Evolutionary conservation across 2,888 invertebrate genomes (phyloP).

Genomic region (Selenia dentaria): DNA sequence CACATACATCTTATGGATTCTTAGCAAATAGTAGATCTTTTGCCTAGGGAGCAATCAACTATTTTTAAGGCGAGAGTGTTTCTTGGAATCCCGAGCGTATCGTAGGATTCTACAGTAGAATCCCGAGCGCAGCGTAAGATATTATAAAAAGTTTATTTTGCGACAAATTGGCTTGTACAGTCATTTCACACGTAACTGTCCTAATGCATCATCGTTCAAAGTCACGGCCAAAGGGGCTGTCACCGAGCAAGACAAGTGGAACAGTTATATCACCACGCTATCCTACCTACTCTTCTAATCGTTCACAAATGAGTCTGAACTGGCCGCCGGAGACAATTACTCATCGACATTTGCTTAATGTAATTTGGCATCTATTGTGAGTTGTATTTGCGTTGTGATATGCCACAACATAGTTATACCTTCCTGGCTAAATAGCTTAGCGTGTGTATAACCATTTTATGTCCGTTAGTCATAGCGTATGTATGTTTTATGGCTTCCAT

Average conservation of each 20-base stretch:
- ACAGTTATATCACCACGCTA: constrained; percentile 17
- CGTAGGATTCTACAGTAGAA: no score
- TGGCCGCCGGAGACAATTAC: constrained; percentile 44
- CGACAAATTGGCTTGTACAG: background rate
- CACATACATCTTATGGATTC: no score
- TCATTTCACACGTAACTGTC: constrained; percentile 6
- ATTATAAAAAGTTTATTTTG: no score
- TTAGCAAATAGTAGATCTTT: no score
- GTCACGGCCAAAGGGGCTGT: constrained; percentile 24
- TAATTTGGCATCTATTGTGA: constrained; percentile 55
- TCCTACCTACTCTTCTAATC: constrained; percentile 20
- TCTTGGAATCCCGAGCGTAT: no score
- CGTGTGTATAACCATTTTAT: constrained; percentile 31
- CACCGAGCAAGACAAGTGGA: constrained; percentile 8
- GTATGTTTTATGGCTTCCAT: constrained; percentile 47
- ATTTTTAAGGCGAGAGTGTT: no score
- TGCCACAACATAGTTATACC: constrained; percentile 19
- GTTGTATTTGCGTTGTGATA: constrained; percentile 61
- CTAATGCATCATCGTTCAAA: constrained; percentile 22
- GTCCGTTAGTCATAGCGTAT: constrained; percentile 49
- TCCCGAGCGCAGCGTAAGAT: no score
- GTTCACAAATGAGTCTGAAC: constrained; percentile 20
- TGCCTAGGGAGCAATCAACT: no score
- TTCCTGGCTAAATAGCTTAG: constrained; percentile 22
- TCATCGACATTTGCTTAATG: constrained; percentile 42